Conservation (phyloP, 2,888 invertebrate species). For the Homarus gammarus region DNA sequence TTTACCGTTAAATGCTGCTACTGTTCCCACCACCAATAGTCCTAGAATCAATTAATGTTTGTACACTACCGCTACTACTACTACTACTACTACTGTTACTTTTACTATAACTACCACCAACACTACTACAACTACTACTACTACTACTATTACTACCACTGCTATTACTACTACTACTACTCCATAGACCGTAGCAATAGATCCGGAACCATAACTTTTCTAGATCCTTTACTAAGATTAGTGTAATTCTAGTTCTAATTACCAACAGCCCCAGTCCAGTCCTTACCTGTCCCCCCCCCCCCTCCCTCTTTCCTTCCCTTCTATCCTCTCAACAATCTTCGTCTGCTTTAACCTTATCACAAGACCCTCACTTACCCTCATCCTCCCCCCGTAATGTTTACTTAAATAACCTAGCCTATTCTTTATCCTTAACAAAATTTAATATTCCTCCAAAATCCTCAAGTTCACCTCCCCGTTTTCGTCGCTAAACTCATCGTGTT, state of each 20-base stretch:
- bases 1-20: conserved; percentile 58
- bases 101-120: conserved; percentile 12
- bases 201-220: conserved; percentile 32
- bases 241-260: conserved; percentile 32
- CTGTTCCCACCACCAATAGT: conserved; percentile 57
- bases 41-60: conserved; percentile 64
- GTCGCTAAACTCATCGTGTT: no score
- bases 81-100: conserved; percentile 18
- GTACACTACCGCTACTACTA: conserved; percentile 34
- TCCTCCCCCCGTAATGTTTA: neutral
- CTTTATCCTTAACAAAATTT: no score
- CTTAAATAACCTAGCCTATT: no score
- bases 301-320: neutral
- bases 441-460: no score
- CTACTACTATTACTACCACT: conserved; percentile 16
- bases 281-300: neutral
- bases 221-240: conserved; percentile 38
- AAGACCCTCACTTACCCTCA: neutral
- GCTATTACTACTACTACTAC: conserved; percentile 11
- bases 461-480: no score
- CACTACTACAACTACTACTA: conserved; percentile 34
- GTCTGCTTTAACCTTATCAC: no score
- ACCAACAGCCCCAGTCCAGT: neutral
- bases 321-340: neutral
- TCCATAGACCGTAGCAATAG: conserved; percentile 49